phyloP scores from a whole-genome alignment of 2,113 vertebrate species.

The Lampris incognitus region DNA sequence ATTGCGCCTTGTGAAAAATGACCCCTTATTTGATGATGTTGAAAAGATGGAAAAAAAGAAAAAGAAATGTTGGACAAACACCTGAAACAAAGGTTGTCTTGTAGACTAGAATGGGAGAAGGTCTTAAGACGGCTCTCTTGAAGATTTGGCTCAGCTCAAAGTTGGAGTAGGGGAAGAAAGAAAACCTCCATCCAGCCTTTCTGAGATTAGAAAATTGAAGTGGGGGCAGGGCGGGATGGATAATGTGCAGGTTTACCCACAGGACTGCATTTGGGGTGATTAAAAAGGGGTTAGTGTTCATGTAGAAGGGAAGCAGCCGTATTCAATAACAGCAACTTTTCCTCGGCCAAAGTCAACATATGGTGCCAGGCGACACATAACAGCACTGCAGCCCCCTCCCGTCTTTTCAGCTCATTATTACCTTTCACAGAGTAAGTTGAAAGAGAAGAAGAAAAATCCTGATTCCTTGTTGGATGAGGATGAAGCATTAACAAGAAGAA shows the following conservation, averaged over 20 bases:
- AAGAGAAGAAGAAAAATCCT: conserved; percentile 14
- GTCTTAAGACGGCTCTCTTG: conserved; percentile 26
- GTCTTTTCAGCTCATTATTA: conserved; percentile 59
- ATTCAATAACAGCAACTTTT: conserved; percentile 71
- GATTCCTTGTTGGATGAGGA: conserved; percentile 4
- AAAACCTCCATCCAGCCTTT: conserved; percentile 53
- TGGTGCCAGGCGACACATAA: conserved; percentile 59
- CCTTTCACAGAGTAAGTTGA: conserved; percentile 30
- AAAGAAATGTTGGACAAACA: conserved; percentile 22
- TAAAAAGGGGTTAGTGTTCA: conserved; percentile 76
- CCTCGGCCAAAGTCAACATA: conserved; percentile 80
- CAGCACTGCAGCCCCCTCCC: conserved; percentile 19
- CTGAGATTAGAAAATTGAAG: conserved; percentile 71
- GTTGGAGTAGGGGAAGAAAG: conserved; percentile 49
- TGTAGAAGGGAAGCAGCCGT: conserved; percentile 47
- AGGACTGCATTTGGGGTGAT: conserved; percentile 51
- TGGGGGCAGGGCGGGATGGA: conserved; percentile 44
- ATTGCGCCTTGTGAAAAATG: neutral
- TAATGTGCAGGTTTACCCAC: conserved; percentile 67
- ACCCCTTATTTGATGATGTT: conserved; percentile 6
- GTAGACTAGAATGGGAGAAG: conserved; percentile 14
- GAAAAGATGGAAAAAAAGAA: conserved; percentile 16
- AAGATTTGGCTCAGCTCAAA: conserved; percentile 32
- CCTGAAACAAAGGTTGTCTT: conserved; percentile 49
- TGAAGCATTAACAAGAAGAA: neutral